Evolutionary conservation across 2,113 vertebrate genomes (phyloP).

Genomic region (Anolis carolinensis): DNA sequence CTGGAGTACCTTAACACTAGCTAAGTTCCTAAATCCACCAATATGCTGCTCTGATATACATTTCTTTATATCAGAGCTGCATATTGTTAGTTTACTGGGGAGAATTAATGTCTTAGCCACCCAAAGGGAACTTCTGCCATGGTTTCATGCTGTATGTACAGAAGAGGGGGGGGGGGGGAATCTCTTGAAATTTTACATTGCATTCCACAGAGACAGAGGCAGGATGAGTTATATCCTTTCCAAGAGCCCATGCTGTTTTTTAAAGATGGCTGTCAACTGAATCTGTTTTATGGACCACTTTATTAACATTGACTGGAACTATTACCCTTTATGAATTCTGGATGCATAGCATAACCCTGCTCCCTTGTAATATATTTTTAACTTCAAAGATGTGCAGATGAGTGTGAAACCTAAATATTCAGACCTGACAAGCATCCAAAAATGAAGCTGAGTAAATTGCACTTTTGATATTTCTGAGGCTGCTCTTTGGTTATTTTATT

Average conservation of each 20-base stretch:
- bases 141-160: background rate
- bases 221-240: slow-evolving; percentile 36
- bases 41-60: background rate
- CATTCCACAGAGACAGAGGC: slow-evolving; percentile 32
- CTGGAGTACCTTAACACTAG: background rate
- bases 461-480: slow-evolving; percentile 22
- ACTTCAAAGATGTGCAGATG: slow-evolving; percentile 35
- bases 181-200: background rate
- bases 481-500: slow-evolving; percentile 27
- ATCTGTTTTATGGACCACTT: slow-evolving; percentile 58
- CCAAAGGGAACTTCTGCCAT: slow-evolving; percentile 18
- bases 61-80: background rate
- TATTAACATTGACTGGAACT: slow-evolving; percentile 58
- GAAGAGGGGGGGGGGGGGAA: too few relatives aligned
- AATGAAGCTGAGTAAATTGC: slow-evolving; percentile 13
- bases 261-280: slow-evolving; percentile 46
- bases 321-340: slow-evolving; percentile 46
- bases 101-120: slow-evolving; percentile 40
- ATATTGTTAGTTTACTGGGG: slow-evolving; percentile 34
- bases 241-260: slow-evolving; percentile 47
- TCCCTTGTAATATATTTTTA: slow-evolving; percentile 49
- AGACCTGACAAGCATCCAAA: slow-evolving; percentile 32
- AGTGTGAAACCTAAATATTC: slow-evolving; percentile 27
- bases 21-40: background rate
- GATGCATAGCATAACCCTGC: slow-evolving; percentile 17